Conservation (phyloP, 1,140 invertebrate species). For the Eumaeus atala region DNA sequence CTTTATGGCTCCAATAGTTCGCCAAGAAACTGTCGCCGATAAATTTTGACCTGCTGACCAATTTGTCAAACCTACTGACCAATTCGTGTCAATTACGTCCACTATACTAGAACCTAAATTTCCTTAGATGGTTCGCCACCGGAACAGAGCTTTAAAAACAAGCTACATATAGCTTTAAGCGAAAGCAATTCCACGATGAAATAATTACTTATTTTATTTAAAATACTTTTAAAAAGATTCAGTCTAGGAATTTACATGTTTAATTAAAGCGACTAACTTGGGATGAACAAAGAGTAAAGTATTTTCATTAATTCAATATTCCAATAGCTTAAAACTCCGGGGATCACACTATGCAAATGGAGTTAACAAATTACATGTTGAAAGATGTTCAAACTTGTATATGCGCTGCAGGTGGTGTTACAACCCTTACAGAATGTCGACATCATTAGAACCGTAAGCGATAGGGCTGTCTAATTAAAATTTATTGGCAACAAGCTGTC, state of each 20-base stretch:
- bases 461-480: not conserved
- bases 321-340: constrained; percentile 10
- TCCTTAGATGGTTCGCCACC: too few relatives aligned
- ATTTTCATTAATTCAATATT: constrained; percentile 13
- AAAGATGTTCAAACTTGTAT: not conserved
- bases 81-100: too few relatives aligned
- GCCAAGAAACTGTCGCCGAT: too few relatives aligned
- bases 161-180: not conserved
- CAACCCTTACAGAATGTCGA: not conserved
- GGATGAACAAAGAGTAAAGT: not conserved
- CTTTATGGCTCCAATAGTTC: too few relatives aligned
- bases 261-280: not conserved
- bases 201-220: not conserved
- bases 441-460: not conserved
- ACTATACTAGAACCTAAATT: too few relatives aligned
- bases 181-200: not conserved
- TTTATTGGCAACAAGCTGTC: too few relatives aligned
- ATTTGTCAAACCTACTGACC: too few relatives aligned
- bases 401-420: too few relatives aligned
- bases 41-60: too few relatives aligned
- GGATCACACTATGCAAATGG: constrained; percentile 11
- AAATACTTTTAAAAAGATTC: not conserved
- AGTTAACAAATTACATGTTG: constrained; percentile 11
- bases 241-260: constrained; percentile 1
- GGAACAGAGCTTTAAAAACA: not conserved